Base-by-base conservation (phyloP, 1,140 invertebrate species). In the Bombus sylvicola region DNA sequence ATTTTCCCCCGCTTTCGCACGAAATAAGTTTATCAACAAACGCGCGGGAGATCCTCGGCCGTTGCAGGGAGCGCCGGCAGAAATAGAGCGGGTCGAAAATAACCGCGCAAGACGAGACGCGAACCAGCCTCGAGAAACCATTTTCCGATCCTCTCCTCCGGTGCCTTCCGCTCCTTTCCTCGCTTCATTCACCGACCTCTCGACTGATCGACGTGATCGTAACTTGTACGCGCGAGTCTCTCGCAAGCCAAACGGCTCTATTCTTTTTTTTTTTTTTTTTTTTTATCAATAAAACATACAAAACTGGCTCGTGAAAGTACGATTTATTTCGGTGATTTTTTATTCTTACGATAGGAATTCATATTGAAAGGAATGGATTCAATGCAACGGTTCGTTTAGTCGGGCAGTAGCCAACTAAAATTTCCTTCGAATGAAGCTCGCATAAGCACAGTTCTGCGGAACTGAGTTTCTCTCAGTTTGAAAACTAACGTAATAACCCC, bases 11-110 rank as follows among this genome's bases (percentile, higher is more conserved):
- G 83, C 77, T 83, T 76, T 80, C 74, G 59, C 80, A 43, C 53
- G 64, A 92, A 92, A 92, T 91, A 91, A 92, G 87, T 92, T 93
- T 92, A 93, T 92, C 89, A 92, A 90, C 89, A 91, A 91, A 91
- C 90, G 64, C 62, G 82, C 88, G 77, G 84, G 84, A 83, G 87
- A 89, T 89, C 83, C 84, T 83, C 77, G 68, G 31, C 25, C 79
- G 83, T 77, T 76, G 78, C 74, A 83, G 87, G 81, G 87, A 79
- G 84, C 84, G 57, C 80, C 79, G 85, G 75, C 86, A 86, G 83
- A 90, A 90, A 90, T 90, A 90, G 86, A 87, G 79, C 79, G 59
- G 64, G 28, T 77, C 83, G 47, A 90, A 90, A 90, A 90, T 90
- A 90, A 90, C 79, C 88, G 75, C 74, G 86, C 86, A 77, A 85